Conservation (phyloP, 2,888 invertebrate genomes). For the Cotesia congregata region DNA sequence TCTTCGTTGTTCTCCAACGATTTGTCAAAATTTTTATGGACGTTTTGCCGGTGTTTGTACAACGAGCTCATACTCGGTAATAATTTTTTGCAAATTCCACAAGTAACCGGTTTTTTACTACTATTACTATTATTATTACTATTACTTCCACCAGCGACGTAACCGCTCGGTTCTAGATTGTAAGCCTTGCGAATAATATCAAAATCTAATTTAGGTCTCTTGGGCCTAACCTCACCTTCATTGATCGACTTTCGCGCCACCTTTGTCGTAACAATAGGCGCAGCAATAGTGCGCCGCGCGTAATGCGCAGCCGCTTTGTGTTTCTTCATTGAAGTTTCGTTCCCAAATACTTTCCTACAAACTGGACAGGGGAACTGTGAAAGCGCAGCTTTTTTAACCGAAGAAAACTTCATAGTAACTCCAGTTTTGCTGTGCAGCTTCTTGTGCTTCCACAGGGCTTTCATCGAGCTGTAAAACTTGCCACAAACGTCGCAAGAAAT, state of each 20-base stretch:
- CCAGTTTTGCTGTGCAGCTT: conserved; percentile 68
- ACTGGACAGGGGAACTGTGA: conserved; percentile 65
- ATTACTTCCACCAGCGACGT: neutral
- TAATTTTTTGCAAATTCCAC: conserved; percentile 76
- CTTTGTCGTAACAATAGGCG: neutral
- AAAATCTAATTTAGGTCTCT: conserved; percentile 42
- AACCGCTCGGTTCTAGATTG: conserved; percentile 4
- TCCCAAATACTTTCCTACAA: conserved; percentile 69
- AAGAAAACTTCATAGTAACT: conserved; percentile 48
- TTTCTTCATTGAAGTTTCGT: conserved; percentile 65
- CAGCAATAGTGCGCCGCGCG: conserved; percentile 23
- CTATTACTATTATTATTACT: conserved; percentile 20
- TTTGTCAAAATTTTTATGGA: conserved; percentile 65
- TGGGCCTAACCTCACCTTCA: conserved; percentile 33
- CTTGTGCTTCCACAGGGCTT: conserved; percentile 74
- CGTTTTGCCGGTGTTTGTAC: conserved; percentile 75
- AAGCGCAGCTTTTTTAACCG: conserved; percentile 31
- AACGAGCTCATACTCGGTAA: conserved; percentile 77
- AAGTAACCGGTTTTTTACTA: conserved; percentile 69
- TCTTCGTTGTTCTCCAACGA: neutral
- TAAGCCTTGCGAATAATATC: conserved; percentile 41
- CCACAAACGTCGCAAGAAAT: conserved; percentile 77
- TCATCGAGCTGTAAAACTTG: conserved; percentile 75
- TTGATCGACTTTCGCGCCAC: conserved; percentile 15
- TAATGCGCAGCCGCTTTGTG: conserved; percentile 63